Percentiles rank a stretch among this genome's conserved stretches.
These are phyloP conservation scores for Trachymyrmex cornetzi DNA, from an alignment of 1,140 invertebrate species.

Conservation along the genomic window DNA sequence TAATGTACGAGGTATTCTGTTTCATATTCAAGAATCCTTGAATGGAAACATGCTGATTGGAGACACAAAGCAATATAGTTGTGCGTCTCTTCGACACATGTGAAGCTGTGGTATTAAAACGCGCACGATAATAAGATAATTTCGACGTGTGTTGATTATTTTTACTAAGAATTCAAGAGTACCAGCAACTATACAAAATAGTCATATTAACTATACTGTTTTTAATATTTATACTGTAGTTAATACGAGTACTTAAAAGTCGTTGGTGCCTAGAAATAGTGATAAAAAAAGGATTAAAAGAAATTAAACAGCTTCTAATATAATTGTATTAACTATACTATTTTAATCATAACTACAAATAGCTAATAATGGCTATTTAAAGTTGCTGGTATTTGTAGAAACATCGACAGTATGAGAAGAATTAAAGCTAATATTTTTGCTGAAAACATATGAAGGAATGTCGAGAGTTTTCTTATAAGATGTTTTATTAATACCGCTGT, in stretches of 20 bases:
- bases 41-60: background rate
- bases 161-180: slow-evolving; percentile 4
- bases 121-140: slow-evolving; percentile 2
- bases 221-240: slow-evolving; percentile 20
- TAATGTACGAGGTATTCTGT: background rate
- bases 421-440: slow-evolving; percentile 46
- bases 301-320: background rate
- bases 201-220: slow-evolving; percentile 10
- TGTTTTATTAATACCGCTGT: background rate
- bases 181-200: slow-evolving; percentile 12
- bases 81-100: background rate
- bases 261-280: background rate
- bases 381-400: slow-evolving; percentile 14
- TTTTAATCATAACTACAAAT: background rate
- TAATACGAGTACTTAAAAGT: slow-evolving; percentile 36
- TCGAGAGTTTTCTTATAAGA: slow-evolving; percentile 12
- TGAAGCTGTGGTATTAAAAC: background rate
- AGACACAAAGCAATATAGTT: slow-evolving; percentile 20
- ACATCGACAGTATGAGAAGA: background rate
- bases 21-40: background rate
- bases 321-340: slow-evolving; percentile 26
- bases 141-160: slow-evolving; percentile 3
- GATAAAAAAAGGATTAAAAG: slow-evolving; percentile 4
- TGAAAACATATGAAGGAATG: slow-evolving; percentile 8
- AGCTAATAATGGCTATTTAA: slow-evolving; percentile 26